phyloP scores from a whole-genome alignment of 2,113 vertebrate species.

The Maccullochella peelii region DNA sequence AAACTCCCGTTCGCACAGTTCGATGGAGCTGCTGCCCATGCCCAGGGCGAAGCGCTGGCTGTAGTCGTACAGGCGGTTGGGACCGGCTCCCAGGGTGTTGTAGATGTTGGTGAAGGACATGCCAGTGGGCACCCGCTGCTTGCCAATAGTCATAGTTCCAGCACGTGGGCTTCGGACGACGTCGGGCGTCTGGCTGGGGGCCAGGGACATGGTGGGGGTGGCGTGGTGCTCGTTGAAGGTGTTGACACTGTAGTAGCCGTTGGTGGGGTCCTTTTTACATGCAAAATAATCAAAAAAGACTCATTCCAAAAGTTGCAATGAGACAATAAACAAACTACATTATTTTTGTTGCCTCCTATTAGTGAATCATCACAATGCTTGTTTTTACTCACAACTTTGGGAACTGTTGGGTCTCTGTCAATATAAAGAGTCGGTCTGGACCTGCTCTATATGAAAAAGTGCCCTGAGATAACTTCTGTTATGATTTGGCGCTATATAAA shows the following conservation, averaged over 20 bases:
- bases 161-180: not conserved
- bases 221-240: not conserved
- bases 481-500: no score
- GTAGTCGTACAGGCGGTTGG: slow-evolving; percentile 6
- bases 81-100: not conserved
- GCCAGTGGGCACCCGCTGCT: slow-evolving; percentile 3
- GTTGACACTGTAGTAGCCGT: slow-evolving; percentile 18
- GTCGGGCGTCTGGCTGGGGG: not conserved
- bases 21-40: slow-evolving; percentile 11
- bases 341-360: not conserved
- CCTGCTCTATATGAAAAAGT: no score
- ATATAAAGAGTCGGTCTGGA: no score
- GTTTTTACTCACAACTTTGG: not conserved
- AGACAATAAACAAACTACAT: not conserved
- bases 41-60: slow-evolving; percentile 1
- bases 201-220: slow-evolving; percentile 3
- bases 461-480: no score
- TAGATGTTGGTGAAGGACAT: slow-evolving; percentile 22
- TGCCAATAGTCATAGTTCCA: slow-evolving; percentile 1
- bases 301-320: not conserved
- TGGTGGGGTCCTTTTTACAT: slow-evolving; percentile 12
- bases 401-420: no score
- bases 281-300: not conserved
- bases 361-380: not conserved
- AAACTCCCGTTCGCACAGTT: slow-evolving; percentile 1